Evolutionary conservation across 64 coral and sea anemone genomes (phyloP).

Genomic region (Hydrozoanthus tunicans): DNA sequence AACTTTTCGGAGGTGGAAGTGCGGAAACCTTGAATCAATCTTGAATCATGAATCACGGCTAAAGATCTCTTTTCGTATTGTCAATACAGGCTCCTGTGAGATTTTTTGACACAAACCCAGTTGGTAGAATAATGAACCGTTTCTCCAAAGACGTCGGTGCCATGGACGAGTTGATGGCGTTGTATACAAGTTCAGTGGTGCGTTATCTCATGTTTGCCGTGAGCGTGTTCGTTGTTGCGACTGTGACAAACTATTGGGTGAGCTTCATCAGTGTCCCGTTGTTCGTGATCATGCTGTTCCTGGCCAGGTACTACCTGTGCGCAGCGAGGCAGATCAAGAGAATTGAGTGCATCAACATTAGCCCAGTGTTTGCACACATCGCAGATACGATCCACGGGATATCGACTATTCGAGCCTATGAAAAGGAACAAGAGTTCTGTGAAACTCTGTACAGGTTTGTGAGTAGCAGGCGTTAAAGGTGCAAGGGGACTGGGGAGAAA

Average conservation of each 20-base stretch:
- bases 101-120: slow-evolving; percentile 44
- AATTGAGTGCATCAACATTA: slow-evolving; percentile 63
- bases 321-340: slow-evolving; percentile 57
- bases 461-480: too few relatives aligned
- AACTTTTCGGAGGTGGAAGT: too few relatives aligned
- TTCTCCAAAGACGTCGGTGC: slow-evolving; percentile 40
- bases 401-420: slow-evolving; percentile 63
- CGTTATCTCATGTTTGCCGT: slow-evolving; percentile 16
- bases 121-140: slow-evolving; percentile 32
- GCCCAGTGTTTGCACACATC: slow-evolving; percentile 71
- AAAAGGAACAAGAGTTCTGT: slow-evolving; percentile 55
- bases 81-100: not conserved
- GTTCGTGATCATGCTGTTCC: slow-evolving; percentile 17
- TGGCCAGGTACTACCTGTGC: slow-evolving; percentile 55
- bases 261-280: slow-evolving; percentile 44
- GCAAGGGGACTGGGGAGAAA: not conserved
- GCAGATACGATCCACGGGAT: slow-evolving; percentile 62
- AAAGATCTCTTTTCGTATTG: not conserved
- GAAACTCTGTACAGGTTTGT: slow-evolving; percentile 66
- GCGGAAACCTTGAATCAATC: too few relatives aligned
- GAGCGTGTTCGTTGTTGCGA: slow-evolving; percentile 48
- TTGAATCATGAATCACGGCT: too few relatives aligned
- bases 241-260: slow-evolving; percentile 52
- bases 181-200: not conserved
- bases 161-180: slow-evolving; percentile 27